Percentiles rank a stretch among this genome's conserved stretches.
These are phyloP conservation scores for Phenacoccus solenopsis DNA, from an alignment of 1,140 invertebrate genomes.

Conservation along the genomic window DNA sequence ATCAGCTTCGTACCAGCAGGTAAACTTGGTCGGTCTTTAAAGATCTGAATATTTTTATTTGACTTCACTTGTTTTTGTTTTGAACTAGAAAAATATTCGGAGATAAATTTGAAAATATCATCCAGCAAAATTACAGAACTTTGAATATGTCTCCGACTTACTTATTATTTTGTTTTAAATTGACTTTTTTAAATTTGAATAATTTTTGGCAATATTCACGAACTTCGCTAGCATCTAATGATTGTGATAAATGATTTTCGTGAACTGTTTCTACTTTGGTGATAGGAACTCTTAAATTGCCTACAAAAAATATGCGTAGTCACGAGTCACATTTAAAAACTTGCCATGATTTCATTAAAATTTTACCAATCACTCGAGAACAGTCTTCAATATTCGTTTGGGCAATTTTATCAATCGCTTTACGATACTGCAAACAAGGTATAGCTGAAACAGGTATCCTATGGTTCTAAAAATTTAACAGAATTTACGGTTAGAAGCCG, in stretches of 20 bases:
- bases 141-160: too few relatives aligned
- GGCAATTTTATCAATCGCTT: constrained; percentile 59
- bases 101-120: too few relatives aligned
- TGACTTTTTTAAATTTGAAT: constrained; percentile 79
- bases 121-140: not conserved
- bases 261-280: constrained; percentile 69
- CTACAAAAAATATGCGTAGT: constrained; percentile 6
- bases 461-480: constrained; percentile 53
- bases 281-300: constrained; percentile 40
- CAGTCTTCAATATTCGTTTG: constrained; percentile 10
- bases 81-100: not conserved
- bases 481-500: too few relatives aligned
- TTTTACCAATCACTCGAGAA: not conserved
- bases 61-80: not conserved
- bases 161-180: not conserved
- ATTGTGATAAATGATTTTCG: constrained; percentile 68
- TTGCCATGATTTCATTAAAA: not conserved
- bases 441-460: constrained; percentile 86
- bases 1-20: constrained; percentile 82
- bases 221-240: constrained; percentile 59
- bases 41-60: constrained; percentile 5
- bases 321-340: not conserved
- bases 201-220: constrained; percentile 71
- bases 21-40: constrained; percentile 60
- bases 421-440: constrained; percentile 82